Percentiles rank a stretch among this genome's conserved stretches.
Conservation (phyloP, 2,888 invertebrate species). For the Heteropelma amictum region DNA sequence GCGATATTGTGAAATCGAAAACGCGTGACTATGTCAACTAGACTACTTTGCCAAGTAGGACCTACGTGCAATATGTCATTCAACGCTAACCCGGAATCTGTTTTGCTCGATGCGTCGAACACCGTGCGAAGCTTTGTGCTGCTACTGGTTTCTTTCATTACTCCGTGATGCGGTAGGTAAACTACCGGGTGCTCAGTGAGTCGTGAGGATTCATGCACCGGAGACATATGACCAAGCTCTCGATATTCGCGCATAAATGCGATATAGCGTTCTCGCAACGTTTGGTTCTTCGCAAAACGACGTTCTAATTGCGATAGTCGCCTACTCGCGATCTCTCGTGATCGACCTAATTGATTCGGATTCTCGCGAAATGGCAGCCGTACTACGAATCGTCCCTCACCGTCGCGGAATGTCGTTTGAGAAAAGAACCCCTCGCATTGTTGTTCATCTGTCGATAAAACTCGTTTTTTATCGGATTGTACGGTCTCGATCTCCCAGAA, state of each 20-base stretch:
- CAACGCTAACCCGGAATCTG: constrained; percentile 31
- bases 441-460: not conserved
- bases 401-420: not conserved
- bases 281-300: not conserved
- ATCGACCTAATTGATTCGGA: not conserved
- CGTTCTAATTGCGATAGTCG: not conserved
- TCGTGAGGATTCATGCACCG: not conserved
- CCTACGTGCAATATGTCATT: constrained; percentile 62
- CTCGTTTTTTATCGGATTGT: not conserved
- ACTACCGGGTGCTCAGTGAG: not conserved
- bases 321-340: not conserved
- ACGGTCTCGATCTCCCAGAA: constrained; percentile 43
- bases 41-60: constrained; percentile 49
- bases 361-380: constrained; percentile 5
- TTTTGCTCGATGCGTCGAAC: constrained; percentile 62
- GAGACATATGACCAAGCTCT: constrained; percentile 27
- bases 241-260: constrained; percentile 23
- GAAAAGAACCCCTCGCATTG: not conserved
- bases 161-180: constrained; percentile 25
- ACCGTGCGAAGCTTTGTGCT: constrained; percentile 63
- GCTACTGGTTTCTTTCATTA: constrained; percentile 25
- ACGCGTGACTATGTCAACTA: constrained; percentile 55
- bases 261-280: not conserved
- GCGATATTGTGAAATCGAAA: constrained; percentile 58
- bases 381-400: constrained; percentile 10